Base-by-base conservation (phyloP, 1,140 invertebrate genomes). In the Heterodera schachtii region DNA sequence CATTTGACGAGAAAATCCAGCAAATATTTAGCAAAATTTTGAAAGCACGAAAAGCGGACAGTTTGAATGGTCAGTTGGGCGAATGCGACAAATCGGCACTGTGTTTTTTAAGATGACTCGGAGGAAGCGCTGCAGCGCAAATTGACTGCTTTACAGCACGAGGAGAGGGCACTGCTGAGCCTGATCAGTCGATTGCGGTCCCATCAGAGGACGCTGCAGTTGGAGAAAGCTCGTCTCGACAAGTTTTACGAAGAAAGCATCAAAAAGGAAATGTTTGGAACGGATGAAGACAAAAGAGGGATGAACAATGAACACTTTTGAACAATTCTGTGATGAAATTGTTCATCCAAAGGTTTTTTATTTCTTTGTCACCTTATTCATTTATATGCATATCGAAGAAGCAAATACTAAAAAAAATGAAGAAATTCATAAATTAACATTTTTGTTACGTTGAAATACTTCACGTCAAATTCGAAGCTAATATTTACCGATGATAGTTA, bases 231-330 rank as follows among this genome's bases (percentile, higher is more conserved):
- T 19, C 57, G 66, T 5, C n/a, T 76, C 6, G 66, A 57, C 44
- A 31, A 76, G 44, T 44, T 76, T 9, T 76, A 76, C 44, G 75
- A 76, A 7, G 66, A 76, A 19, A 76, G 66, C 41, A 76, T 76
- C 44, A 76, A 57, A 21, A 64, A 19, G 13, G 57, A 64, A 64
- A 64, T 64, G 57, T 64, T 13, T 19, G 57, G 57, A 5, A 19
- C 57, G 57, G 16, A 11, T n/a, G 57, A 64, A 19, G 57, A n/a
- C 57, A n/a, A 44, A 76, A 57, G n/a, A 21, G 47, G 47, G 21
- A 31, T 31, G 49, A n/a, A 21, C 13, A 46, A 47, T 75, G 41
- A 47, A 75, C 47, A 5, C 3, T n/a, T 49, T 8, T 52, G 49
- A 52, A 8, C 6, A 52, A 52, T 52, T 52, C 0, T 74, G 41